Evolutionary conservation across 2,797 vertebrate genomes (phyloP).

Genomic region (Danionella dracula): DNA sequence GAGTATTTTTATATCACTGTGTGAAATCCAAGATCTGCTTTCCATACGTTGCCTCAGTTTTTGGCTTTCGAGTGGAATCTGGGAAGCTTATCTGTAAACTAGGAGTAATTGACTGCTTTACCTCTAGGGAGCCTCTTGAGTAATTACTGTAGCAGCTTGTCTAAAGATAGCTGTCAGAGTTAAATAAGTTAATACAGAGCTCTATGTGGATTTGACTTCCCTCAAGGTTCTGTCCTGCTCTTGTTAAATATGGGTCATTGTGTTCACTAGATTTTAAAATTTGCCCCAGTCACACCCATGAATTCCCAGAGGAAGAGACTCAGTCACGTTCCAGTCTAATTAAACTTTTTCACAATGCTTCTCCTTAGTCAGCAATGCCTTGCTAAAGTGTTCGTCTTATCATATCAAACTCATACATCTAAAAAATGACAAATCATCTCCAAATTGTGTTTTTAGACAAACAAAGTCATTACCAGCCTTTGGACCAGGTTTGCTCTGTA

Average conservation of each 20-base stretch:
- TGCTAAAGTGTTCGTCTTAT: no score
- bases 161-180: conserved; percentile 8
- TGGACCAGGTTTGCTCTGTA: no score
- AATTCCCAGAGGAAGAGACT: background rate
- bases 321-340: background rate
- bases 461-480: no score
- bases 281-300: background rate
- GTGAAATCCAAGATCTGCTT: conserved; percentile 54
- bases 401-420: no score
- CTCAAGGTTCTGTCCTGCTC: background rate
- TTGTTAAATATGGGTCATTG: background rate
- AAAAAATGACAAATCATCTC: no score
- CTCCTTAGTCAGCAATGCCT: no score
- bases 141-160: conserved; percentile 8
- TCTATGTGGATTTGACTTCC: background rate
- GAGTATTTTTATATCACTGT: conserved; percentile 38
- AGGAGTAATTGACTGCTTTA: conserved; percentile 41
- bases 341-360: background rate
- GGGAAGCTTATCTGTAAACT: conserved; percentile 42
- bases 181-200: background rate
- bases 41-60: conserved; percentile 50
- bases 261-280: background rate
- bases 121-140: background rate
- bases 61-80: conserved; percentile 62
- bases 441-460: no score